Percentiles rank a stretch among this genome's conserved stretches.
Conservation (phyloP, 1,140 invertebrate genomes). For the Lethrus apterus region DNA sequence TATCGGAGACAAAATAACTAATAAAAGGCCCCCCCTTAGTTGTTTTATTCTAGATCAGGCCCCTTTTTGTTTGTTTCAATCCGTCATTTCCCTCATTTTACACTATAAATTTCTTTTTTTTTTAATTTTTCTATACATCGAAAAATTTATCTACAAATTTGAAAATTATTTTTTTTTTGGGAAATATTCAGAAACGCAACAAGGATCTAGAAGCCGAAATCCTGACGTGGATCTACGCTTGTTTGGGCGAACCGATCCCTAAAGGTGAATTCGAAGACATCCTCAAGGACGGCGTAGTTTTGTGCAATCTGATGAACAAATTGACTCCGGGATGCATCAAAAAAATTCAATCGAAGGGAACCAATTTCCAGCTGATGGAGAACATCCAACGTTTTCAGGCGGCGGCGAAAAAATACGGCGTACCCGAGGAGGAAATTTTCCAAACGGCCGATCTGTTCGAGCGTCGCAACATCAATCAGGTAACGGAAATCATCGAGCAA, state of each 20-base stretch:
- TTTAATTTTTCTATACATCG: too few species aligned
- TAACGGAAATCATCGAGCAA: slow-evolving; percentile 47
- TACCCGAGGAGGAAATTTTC: slow-evolving; percentile 96
- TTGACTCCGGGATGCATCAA: slow-evolving; percentile 89
- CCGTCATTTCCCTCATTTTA: too few species aligned
- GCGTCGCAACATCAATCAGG: slow-evolving; percentile 92
- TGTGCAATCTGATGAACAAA: slow-evolving; percentile 95
- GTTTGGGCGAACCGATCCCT: slow-evolving; percentile 82
- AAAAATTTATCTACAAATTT: too few species aligned
- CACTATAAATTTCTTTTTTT: too few species aligned
- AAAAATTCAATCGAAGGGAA: slow-evolving; percentile 92
- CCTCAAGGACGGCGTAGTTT: slow-evolving; percentile 82
- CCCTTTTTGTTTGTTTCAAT: too few species aligned
- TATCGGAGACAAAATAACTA: too few species aligned
- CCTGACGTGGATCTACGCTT: slow-evolving; percentile 81
- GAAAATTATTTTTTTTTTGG: too few species aligned
- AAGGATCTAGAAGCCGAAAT: slow-evolving; percentile 89
- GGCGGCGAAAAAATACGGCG: slow-evolving; percentile 86
- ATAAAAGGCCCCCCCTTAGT: too few species aligned
- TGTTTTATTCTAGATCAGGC: too few species aligned
- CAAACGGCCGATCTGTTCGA: slow-evolving; percentile 98
- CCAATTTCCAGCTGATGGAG: slow-evolving; percentile 98
- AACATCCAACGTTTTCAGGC: slow-evolving; percentile 96
- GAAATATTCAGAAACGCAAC: slow-evolving; percentile 74
- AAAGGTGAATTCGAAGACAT: slow-evolving; percentile 83